A percentile compares a stretch with the other conserved stretches of the same genome.
Conservation (phyloP, 2,113 vertebrate genomes). For the Haliaeetus leucogaster region DNA sequence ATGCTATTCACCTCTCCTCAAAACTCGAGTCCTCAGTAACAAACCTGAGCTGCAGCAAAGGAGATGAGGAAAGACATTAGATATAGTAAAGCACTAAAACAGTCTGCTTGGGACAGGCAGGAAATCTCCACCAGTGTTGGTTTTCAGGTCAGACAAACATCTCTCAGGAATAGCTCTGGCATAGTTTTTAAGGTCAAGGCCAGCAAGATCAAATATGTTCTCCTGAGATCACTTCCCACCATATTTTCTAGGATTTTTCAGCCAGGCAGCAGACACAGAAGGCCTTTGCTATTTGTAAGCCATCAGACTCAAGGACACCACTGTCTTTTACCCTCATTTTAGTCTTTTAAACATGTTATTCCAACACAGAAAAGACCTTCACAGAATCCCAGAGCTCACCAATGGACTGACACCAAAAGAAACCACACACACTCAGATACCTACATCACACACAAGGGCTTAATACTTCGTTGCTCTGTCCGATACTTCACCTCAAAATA, state of each 20-base stretch:
- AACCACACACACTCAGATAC: neutral
- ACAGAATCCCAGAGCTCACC: neutral
- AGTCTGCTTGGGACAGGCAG: neutral
- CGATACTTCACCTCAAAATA: neutral
- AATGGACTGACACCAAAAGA: neutral
- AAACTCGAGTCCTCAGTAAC: neutral
- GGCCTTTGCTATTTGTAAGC: neutral
- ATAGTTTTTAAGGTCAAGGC: neutral
- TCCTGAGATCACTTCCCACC: neutral
- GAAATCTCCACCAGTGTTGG: neutral
- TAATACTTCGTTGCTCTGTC: neutral
- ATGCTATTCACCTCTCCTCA: neutral
- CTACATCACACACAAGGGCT: neutral
- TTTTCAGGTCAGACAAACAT: neutral
- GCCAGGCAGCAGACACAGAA: neutral
- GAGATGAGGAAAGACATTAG: neutral
- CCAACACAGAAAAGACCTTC: neutral
- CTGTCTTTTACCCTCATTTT: neutral
- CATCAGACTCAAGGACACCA: neutral
- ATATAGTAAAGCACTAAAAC: neutral
- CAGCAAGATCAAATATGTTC: neutral
- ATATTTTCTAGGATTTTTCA: neutral
- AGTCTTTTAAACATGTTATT: neutral
- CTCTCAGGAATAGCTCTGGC: neutral
- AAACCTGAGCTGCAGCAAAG: neutral